A percentile compares a stretch with the other conserved stretches of the same genome.
These are phyloP conservation scores for Pogonocherus hispidulus DNA, from an alignment of 2,888 invertebrate species.

Conservation along the genomic window DNA sequence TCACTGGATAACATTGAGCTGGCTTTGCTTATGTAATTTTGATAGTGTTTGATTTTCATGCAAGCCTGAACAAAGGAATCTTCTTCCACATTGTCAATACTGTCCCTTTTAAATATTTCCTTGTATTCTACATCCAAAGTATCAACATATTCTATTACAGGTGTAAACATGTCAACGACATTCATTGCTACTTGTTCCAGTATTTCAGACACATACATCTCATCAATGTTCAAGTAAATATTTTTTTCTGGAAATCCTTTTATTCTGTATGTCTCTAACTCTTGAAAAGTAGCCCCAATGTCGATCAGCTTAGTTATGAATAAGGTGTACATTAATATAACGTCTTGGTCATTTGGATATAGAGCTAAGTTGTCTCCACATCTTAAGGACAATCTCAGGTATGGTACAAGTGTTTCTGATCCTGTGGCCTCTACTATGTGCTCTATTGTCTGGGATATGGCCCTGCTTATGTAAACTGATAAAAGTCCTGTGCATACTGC, in stretches of 20 bases:
- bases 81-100: constrained; percentile 44
- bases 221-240: constrained; percentile 59
- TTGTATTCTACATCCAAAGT: constrained; percentile 72
- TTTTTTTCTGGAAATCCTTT: constrained; percentile 48
- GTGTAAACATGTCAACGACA: constrained; percentile 72
- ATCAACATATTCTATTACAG: constrained; percentile 72
- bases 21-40: constrained; percentile 74
- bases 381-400: constrained; percentile 71
- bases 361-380: constrained; percentile 65
- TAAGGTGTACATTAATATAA: constrained; percentile 73
- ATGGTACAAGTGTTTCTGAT: constrained; percentile 73
- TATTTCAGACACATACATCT: constrained; percentile 67
- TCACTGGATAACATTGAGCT: constrained; percentile 76
- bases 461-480: constrained; percentile 75
- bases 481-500: constrained; percentile 67
- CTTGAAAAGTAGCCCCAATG: constrained; percentile 42
- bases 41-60: constrained; percentile 75
- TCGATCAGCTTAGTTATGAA: constrained; percentile 68
- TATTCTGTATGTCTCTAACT: constrained; percentile 55
- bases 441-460: constrained; percentile 78
- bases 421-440: constrained; percentile 73
- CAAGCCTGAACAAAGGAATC: constrained; percentile 74
- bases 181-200: constrained; percentile 71
- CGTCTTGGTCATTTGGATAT: constrained; percentile 73
- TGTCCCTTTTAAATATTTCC: constrained; percentile 49